Evolutionary conservation across 2,113 vertebrate species (phyloP).

Genomic region (Nerophis ophidion): DNA sequence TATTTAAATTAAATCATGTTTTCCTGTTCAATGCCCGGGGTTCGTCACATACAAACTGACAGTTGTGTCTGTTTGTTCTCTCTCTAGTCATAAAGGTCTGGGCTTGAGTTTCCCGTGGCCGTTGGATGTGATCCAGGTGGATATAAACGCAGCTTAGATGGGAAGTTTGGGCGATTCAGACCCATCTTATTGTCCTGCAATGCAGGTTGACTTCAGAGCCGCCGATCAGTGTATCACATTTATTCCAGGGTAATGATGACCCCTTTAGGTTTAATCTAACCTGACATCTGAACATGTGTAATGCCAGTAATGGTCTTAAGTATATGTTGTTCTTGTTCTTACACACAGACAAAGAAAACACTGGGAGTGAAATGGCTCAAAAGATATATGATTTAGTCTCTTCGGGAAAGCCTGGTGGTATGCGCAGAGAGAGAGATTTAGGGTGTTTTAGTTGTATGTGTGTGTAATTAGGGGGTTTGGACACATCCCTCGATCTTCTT

Average conservation of each 20-base stretch:
- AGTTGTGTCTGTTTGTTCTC: conserved; percentile 46
- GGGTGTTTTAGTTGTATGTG: conserved; percentile 49
- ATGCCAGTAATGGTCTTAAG: background rate
- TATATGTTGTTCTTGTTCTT: background rate
- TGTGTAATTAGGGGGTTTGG: conserved; percentile 59
- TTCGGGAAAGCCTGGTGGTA: conserved; percentile 48
- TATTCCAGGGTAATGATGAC: conserved; percentile 30
- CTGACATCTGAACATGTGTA: background rate
- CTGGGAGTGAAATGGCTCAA: conserved; percentile 27
- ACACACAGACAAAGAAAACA: conserved; percentile 22
- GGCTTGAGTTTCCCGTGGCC: conserved; percentile 30
- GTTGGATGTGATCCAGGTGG: conserved; percentile 45
- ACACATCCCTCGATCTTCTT: conserved; percentile 54
- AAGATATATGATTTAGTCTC: conserved; percentile 31
- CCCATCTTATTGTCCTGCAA: conserved; percentile 25
- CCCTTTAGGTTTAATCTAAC: conserved; percentile 10
- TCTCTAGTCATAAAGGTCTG: conserved; percentile 57
- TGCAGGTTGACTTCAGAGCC: conserved; percentile 29
- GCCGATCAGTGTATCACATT: conserved; percentile 20
- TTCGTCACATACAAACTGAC: too few species aligned
- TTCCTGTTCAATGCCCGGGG: too few species aligned
- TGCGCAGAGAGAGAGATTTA: conserved; percentile 54
- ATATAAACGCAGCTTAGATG: conserved; percentile 25
- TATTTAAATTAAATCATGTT: too few species aligned
- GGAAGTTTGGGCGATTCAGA: conserved; percentile 1